Evolutionary conservation across 1,140 invertebrate species (phyloP).

Genomic region (Colletes latitarsis): DNA sequence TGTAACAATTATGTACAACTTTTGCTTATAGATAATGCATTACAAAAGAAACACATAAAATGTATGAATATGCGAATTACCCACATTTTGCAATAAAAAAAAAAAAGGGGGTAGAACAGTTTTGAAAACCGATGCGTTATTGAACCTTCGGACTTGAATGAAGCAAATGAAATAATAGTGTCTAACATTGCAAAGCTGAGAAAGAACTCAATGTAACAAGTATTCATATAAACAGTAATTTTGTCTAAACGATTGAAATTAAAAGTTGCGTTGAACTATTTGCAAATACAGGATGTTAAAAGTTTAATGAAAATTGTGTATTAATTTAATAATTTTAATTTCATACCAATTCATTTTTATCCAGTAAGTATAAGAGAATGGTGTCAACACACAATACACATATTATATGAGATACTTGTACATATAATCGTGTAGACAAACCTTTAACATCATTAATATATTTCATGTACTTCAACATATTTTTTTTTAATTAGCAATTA

Average conservation of each 20-base stretch:
- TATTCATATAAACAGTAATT: constrained; percentile 3
- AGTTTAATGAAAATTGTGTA: constrained; percentile 11
- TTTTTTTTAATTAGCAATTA: neutral
- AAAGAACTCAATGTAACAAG: neutral
- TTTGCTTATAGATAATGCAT: neutral
- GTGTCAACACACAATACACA: neutral
- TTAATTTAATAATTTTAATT: neutral
- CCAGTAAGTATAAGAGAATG: neutral
- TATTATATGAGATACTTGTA: neutral
- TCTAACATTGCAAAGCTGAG: neutral
- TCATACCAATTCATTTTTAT: neutral
- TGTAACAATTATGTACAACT: constrained; percentile 5
- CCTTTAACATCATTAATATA: neutral
- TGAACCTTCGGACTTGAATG: neutral
- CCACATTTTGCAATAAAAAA: neutral
- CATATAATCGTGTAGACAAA: neutral
- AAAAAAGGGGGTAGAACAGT: neutral
- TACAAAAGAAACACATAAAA: constrained; percentile 7
- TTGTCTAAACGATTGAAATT: neutral
- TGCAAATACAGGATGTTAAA: constrained; percentile 19
- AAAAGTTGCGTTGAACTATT: constrained; percentile 16
- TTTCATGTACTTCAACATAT: neutral
- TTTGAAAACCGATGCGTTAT: neutral
- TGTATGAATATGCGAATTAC: neutral
- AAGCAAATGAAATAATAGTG: neutral